phyloP scores from a whole-genome alignment of 2,888 invertebrate species.

The Coelinius sp. region DNA sequence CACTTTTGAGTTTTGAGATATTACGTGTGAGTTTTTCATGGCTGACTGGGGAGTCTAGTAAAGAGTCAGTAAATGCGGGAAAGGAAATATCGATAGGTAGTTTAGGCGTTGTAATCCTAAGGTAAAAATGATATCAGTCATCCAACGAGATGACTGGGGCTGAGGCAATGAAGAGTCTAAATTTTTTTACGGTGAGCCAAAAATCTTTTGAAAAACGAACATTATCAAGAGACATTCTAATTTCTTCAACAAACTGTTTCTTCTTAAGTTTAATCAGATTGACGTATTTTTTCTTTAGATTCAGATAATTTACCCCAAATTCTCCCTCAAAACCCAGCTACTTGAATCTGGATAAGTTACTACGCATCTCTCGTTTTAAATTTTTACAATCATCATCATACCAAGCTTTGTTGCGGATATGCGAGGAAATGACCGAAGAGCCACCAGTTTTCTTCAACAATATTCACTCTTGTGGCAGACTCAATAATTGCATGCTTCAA shows the following conservation, averaged over 20 bases:
- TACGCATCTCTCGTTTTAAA: not conserved
- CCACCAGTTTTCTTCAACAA: not conserved
- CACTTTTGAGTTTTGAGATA: not conserved
- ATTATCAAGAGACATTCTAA: conserved; percentile 29
- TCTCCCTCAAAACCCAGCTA: not conserved
- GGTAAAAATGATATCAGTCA: not conserved
- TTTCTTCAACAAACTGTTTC: not conserved
- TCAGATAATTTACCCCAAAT: not conserved
- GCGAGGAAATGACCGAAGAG: not conserved
- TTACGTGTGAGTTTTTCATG: not conserved
- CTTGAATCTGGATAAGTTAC: not conserved
- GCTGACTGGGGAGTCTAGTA: not conserved
- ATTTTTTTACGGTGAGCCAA: conserved; percentile 28
- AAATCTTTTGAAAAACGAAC: conserved; percentile 19
- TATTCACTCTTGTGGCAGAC: not conserved
- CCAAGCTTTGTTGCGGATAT: conserved; percentile 16
- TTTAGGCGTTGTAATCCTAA: not conserved
- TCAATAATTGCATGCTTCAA: not conserved
- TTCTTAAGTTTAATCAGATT: conserved; percentile 3
- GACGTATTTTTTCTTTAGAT: not conserved
- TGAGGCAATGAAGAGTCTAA: not conserved
- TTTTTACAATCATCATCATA: conserved; percentile 13
- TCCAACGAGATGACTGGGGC: not conserved
- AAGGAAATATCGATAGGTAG: not conserved
- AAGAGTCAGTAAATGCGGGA: not conserved